Evolutionary conservation across 2,113 vertebrate species (phyloP).

Genomic region (Nannospalax galili): DNA sequence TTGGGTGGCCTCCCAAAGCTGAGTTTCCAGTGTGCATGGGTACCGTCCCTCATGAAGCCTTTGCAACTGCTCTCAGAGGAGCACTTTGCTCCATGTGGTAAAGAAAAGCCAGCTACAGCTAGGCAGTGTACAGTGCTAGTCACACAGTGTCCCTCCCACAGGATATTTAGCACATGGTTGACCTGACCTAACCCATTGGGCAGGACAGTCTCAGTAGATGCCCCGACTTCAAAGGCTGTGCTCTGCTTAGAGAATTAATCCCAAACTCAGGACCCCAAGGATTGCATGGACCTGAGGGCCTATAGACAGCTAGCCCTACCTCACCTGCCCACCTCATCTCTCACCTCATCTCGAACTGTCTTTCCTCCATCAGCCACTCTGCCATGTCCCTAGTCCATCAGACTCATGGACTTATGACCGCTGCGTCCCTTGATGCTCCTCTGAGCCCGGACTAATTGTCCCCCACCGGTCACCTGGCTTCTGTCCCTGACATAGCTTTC

Average conservation of each 20-base stretch:
- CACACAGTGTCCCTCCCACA: not conserved
- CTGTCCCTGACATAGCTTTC: not conserved
- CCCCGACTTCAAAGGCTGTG: not conserved
- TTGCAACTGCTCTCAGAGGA: rapidly evolving
- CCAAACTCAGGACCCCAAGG: not conserved
- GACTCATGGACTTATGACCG: rapidly evolving
- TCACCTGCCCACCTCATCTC: not conserved
- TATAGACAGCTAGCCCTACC: not conserved
- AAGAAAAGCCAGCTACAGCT: too few species aligned
- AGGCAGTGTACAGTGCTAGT: rapidly evolving
- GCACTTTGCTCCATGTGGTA: rapidly evolving
- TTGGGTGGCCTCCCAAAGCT: too few species aligned
- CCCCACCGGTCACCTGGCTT: not conserved
- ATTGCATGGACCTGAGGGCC: too few species aligned
- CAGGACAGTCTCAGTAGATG: rapidly evolving
- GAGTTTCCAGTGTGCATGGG: too few species aligned
- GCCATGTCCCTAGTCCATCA: rapidly evolving
- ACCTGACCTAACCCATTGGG: too few species aligned
- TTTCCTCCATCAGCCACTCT: rapidly evolving
- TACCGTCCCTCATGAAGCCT: too few species aligned
- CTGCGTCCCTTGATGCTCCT: not conserved
- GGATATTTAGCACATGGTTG: not conserved
- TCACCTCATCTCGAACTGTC: not conserved
- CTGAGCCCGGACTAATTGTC: not conserved
- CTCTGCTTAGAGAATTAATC: not conserved